Base-by-base conservation (phyloP, 2,113 vertebrate species). In the Calypte anna region DNA sequence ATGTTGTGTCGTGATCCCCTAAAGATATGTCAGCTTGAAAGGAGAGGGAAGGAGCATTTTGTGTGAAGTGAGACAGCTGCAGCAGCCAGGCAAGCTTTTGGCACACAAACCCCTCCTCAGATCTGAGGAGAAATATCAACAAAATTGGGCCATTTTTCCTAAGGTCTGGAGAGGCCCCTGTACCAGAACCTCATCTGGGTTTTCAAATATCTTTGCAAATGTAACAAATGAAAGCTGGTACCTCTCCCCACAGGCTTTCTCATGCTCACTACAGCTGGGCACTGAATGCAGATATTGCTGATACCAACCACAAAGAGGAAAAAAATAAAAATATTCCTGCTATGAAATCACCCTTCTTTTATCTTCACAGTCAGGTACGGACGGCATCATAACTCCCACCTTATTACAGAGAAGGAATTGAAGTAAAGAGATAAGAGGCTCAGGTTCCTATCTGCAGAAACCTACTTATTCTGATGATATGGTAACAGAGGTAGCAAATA, bases 401-500 rank as follows among this genome's bases (percentile, higher is more conserved):
- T 94, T 44, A 67, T 90, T 84, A 93, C 33, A 51, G 76, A 61
- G 69, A 57, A 50, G 17, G 66, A 38, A 64, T 44, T 30, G 48
- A 9, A 83, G 64, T 4, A 38, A 43, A 55, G 67, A 92, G 82
- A 84, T 90, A 95, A 83, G 10, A 75, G 61, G 40, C 50, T 21
- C 2, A 4, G 22, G 82, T 64, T 96, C 88, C 76, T 86, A 36
- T 90, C 90, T 58, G 36, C 79, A 82, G 51, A 88, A 20, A 14
- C 79, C 50, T 63, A 51, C 72, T 96, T 38, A 4, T 64, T 82
- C 57, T 50, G 61, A 30, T 61, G 84, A 66, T 80, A 63, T 33
- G 27, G 51, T 25, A 59, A 61, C 80, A 91, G 75, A 91, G 50
- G 73, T 17, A 91, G 57, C n/a, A 64, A 95, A 93, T 83, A 91